A percentile compares a stretch with the other conserved stretches of the same genome.
Evolutionary conservation across 2,888 invertebrate genomes (phyloP).

Genomic region (Sclerodermus sp.): DNA sequence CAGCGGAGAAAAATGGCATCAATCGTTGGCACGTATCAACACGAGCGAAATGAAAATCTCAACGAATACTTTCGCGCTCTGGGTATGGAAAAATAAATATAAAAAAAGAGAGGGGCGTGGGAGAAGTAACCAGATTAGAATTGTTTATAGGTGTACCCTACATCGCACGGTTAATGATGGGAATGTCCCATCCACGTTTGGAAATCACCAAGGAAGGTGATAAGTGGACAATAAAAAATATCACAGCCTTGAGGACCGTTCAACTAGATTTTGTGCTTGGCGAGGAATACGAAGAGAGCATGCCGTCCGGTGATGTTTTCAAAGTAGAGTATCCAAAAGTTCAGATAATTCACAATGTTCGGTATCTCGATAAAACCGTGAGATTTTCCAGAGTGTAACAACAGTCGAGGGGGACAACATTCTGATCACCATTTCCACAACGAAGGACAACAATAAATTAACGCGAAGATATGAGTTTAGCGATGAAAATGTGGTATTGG

Average conservation of each 20-base stretch:
- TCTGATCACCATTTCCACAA: slow-evolving; percentile 55
- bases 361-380: too few species aligned
- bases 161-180: slow-evolving; percentile 69
- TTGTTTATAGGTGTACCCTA: slow-evolving; percentile 65
- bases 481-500: slow-evolving; percentile 49
- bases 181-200: slow-evolving; percentile 64
- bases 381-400: slow-evolving; percentile 61
- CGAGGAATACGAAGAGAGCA: slow-evolving; percentile 67
- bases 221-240: slow-evolving; percentile 63
- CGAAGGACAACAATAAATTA: slow-evolving; percentile 52
- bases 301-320: slow-evolving; percentile 63
- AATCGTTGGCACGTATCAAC: slow-evolving; percentile 66
- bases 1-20: slow-evolving; percentile 57
- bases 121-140: too few species aligned
- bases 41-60: slow-evolving; percentile 68
- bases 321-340: slow-evolving; percentile 46
- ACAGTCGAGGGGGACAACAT: slow-evolving; percentile 61
- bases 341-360: too few species aligned
- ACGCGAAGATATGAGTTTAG: slow-evolving; percentile 56
- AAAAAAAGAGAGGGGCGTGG: too few species aligned
- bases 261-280: slow-evolving; percentile 63
- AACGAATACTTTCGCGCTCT: slow-evolving; percentile 67
- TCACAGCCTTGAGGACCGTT: slow-evolving; percentile 62
- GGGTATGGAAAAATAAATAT: slow-evolving; percentile 56
- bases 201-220: slow-evolving; percentile 63